A percentile compares a stretch with the other conserved stretches of the same genome.
Evolutionary conservation across 2,888 invertebrate species (phyloP).

Genomic region (Podotricha telesiphe): DNA sequence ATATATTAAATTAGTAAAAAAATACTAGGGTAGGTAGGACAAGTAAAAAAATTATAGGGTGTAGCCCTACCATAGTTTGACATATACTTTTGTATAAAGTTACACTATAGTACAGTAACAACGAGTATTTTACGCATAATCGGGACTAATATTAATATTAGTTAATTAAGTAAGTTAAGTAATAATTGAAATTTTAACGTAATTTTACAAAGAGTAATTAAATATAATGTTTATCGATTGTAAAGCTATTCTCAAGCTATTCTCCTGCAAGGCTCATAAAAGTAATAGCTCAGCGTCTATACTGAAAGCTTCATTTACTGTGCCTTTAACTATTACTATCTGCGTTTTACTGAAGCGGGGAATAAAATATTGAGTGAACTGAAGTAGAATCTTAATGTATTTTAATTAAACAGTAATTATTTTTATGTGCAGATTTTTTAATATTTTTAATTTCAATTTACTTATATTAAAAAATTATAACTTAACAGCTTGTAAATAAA

Average conservation of each 20-base stretch:
- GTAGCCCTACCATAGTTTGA: too few relatives aligned
- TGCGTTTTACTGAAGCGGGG: constrained; percentile 52
- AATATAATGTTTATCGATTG: neutral
- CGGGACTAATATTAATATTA: too few relatives aligned
- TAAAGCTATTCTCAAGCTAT: constrained; percentile 2
- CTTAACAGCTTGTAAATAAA: too few relatives aligned
- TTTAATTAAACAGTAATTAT: neutral
- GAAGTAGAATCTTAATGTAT: neutral
- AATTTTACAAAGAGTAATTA: constrained; percentile 8
- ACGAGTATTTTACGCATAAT: too few relatives aligned
- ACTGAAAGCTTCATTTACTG: constrained; percentile 56
- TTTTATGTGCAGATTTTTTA: neutral
- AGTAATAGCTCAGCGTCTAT: constrained; percentile 22
- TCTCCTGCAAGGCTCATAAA: constrained; percentile 26
- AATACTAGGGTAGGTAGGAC: too few relatives aligned
- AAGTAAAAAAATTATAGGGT: too few relatives aligned
- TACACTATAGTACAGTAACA: too few relatives aligned
- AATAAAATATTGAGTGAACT: constrained; percentile 19
- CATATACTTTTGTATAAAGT: too few relatives aligned
- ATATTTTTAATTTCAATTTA: neutral
- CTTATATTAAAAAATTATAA: too few relatives aligned
- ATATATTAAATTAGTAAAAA: too few relatives aligned
- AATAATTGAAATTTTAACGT: neutral
- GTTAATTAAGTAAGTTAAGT: neutral
- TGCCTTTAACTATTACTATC: constrained; percentile 56